Conservation (phyloP, 2,888 invertebrate species). For the Argynnis bischoffii region DNA sequence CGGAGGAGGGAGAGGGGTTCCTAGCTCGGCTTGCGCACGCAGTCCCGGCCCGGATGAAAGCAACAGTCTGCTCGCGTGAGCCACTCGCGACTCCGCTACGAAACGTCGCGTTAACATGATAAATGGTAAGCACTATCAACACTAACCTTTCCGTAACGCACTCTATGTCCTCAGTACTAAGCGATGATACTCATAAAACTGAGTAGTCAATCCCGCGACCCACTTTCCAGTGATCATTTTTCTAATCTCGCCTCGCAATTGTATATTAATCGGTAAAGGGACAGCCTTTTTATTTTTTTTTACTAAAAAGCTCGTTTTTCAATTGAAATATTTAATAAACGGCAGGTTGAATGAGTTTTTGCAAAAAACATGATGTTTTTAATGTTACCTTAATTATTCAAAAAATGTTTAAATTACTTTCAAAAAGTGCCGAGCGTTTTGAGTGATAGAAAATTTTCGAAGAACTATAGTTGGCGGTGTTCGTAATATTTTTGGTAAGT, state of each 20-base stretch:
- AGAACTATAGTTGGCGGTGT: conserved; percentile 3
- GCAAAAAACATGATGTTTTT: conserved; percentile 3
- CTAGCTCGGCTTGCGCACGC: conserved; percentile 63
- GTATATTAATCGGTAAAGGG: conserved; percentile 20
- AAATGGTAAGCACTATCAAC: conserved; percentile 68
- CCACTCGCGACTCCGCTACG: conserved; percentile 62
- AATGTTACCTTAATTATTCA: background rate
- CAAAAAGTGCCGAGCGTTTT: background rate
- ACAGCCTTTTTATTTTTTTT: conserved; percentile 72
- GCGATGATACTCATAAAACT: conserved; percentile 42
- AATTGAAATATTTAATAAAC: conserved; percentile 21
- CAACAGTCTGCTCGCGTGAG: conserved; percentile 80
- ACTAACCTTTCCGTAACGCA: conserved; percentile 41
- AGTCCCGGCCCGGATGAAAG: conserved; percentile 67
- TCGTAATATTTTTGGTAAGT: conserved; percentile 17
- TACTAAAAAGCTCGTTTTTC: conserved; percentile 37
- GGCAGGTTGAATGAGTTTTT: background rate
- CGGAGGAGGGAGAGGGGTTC: conserved; percentile 45
- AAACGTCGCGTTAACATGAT: conserved; percentile 67
- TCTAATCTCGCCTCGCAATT: conserved; percentile 13
- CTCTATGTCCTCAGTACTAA: conserved; percentile 12
- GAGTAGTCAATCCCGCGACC: conserved; percentile 34
- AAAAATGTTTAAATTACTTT: background rate
- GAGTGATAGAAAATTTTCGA: conserved; percentile 19
- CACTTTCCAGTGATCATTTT: conserved; percentile 67